These are phyloP conservation scores for Sebastes paucispinis DNA, from an alignment of 2,797 vertebrate species.

Conservation along the genomic window DNA sequence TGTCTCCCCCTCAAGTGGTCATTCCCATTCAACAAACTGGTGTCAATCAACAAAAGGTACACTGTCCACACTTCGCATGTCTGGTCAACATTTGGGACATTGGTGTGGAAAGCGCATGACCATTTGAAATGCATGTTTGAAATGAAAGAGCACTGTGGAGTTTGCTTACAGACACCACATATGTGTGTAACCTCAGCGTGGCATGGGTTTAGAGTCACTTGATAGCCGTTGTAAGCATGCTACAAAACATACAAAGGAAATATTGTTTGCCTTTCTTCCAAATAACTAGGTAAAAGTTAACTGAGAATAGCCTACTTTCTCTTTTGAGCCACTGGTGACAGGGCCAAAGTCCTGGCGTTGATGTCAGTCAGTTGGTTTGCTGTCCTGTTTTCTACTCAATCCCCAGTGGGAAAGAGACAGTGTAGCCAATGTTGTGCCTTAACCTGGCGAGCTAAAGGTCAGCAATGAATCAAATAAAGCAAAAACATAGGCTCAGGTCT, in stretches of 20 bases:
- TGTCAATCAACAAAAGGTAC: conserved; percentile 76
- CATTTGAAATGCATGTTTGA: conserved; percentile 53
- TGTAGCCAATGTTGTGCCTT: too few relatives aligned
- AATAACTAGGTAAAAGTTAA: neutral
- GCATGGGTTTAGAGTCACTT: neutral
- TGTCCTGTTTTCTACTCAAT: too few relatives aligned
- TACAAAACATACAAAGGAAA: neutral
- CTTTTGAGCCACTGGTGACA: neutral
- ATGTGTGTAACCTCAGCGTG: neutral
- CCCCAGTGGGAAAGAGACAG: too few relatives aligned
- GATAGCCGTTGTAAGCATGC: neutral
- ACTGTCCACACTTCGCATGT: conserved; percentile 33
- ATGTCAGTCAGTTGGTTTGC: neutral
- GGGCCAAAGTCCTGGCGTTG: neutral
- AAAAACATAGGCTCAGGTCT: too few relatives aligned
- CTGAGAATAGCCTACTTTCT: neutral
- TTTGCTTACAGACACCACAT: neutral
- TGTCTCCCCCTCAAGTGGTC: conserved; percentile 39
- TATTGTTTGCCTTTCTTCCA: neutral
- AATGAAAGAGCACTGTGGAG: conserved; percentile 4
- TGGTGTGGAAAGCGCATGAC: conserved; percentile 44
- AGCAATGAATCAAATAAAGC: too few relatives aligned
- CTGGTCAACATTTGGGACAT: conserved; percentile 14
- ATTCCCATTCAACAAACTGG: conserved; percentile 42
- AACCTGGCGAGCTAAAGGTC: too few relatives aligned